These are phyloP conservation scores for Oreochromis niloticus DNA, from an alignment of 2,113 vertebrate species.

Conservation along the genomic window DNA sequence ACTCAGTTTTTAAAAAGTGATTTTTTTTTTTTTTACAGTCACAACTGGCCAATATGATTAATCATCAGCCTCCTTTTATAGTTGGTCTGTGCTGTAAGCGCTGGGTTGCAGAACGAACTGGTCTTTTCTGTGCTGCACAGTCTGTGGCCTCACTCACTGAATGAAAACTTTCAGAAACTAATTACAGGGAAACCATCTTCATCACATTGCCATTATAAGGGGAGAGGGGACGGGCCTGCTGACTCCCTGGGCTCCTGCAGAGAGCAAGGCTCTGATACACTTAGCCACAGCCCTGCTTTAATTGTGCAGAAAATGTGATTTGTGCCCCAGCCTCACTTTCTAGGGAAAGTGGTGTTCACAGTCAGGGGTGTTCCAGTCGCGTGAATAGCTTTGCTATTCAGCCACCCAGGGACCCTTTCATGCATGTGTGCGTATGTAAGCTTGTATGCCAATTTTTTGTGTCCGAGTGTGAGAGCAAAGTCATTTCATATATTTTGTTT, in stretches of 20 bases:
- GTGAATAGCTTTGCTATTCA: conserved; percentile 71
- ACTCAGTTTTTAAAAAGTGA: background rate
- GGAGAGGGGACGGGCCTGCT: conserved; percentile 59
- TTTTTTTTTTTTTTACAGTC: background rate
- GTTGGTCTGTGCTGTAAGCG: conserved; percentile 21
- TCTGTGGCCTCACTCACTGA: conserved; percentile 52
- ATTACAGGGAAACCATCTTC: conserved; percentile 76
- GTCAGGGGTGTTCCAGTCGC: conserved; percentile 63
- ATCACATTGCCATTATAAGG: conserved; percentile 73
- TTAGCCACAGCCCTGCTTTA: conserved; percentile 73
- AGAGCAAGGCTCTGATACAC: conserved; percentile 64
- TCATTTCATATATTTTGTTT: conserved; percentile 49
- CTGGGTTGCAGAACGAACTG: conserved; percentile 52
- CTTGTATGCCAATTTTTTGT: conserved; percentile 12
- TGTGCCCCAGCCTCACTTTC: conserved; percentile 75
- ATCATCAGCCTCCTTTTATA: conserved; percentile 25
- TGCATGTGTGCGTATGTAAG: background rate
- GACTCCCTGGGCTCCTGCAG: conserved; percentile 63
- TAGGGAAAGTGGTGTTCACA: conserved; percentile 69
- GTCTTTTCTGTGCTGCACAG: conserved; percentile 48
- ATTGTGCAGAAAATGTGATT: conserved; percentile 83
- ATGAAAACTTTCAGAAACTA: conserved; percentile 75
- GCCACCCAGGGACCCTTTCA: conserved; percentile 48
- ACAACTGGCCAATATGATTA: background rate
- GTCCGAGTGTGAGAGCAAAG: conserved; percentile 24